Evolutionary conservation across 2,888 invertebrate genomes (phyloP).

Genomic region (Ectemnius cavifrons): DNA sequence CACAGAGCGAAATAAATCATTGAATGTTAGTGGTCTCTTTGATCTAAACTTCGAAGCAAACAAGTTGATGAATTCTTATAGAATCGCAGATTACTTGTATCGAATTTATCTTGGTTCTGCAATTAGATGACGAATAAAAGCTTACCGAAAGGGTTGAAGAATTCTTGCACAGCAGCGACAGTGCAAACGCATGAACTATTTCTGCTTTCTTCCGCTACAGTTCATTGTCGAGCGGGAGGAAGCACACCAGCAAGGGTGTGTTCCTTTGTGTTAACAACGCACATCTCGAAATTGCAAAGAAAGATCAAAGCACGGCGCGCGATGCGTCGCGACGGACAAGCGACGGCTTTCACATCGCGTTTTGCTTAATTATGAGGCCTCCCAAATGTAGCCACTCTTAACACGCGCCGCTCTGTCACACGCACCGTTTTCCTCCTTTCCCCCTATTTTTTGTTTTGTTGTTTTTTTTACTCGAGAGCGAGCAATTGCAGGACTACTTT

Average conservation of each 20-base stretch:
- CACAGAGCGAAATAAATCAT: too few species aligned
- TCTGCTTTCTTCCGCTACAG: background rate
- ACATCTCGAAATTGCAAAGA: conserved; percentile 19
- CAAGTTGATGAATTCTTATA: too few species aligned
- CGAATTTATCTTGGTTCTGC: too few species aligned
- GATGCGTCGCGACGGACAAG: conserved; percentile 30
- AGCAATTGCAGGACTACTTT: conserved; percentile 36
- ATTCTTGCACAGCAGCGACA: too few species aligned
- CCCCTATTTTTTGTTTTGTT: conserved; percentile 4
- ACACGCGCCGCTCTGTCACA: conserved; percentile 14
- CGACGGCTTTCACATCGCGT: conserved; percentile 13
- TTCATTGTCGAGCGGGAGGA: background rate
- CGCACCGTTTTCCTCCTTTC: background rate
- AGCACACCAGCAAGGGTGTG: conserved; percentile 8
- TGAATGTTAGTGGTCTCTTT: too few species aligned
- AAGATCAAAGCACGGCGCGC: conserved; percentile 38
- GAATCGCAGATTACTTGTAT: too few species aligned
- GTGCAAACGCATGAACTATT: background rate
- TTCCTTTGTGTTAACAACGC: conserved; percentile 44
- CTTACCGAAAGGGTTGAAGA: too few species aligned
- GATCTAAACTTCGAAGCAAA: too few species aligned
- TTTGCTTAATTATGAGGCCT: conserved; percentile 49
- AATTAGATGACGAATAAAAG: too few species aligned
- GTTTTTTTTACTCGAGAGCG: conserved; percentile 12
- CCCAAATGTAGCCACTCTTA: conserved; percentile 32